Conservation (phyloP, 2,888 invertebrate genomes). For the Megamerina dolium region DNA sequence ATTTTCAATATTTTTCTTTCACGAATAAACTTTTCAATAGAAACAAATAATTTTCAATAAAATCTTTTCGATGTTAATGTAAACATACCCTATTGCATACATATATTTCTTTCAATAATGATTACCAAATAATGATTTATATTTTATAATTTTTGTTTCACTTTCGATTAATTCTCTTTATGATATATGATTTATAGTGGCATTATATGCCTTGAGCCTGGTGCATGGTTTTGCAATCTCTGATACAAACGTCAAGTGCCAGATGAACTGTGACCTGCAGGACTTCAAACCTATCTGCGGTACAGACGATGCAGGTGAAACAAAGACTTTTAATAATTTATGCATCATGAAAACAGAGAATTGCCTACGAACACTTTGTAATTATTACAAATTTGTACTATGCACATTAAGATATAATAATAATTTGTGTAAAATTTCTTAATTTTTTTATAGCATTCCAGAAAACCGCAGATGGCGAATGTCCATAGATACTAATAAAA, state of each 20-base stretch:
- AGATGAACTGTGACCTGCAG: slow-evolving; percentile 42
- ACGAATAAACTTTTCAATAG: too few species aligned
- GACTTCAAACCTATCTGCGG: slow-evolving; percentile 38
- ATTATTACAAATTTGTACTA: slow-evolving; percentile 14
- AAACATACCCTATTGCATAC: too few species aligned
- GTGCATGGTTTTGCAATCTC: slow-evolving; percentile 39
- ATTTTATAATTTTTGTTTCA: background rate
- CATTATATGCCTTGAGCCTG: slow-evolving; percentile 34
- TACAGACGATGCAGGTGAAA: slow-evolving; percentile 46
- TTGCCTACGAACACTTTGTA: slow-evolving; percentile 41
- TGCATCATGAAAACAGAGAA: slow-evolving; percentile 48
- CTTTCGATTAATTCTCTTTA: background rate
- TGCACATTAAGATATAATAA: background rate
- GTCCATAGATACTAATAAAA: slow-evolving; percentile 40
- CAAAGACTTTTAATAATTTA: slow-evolving; percentile 44
- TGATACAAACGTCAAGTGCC: slow-evolving; percentile 43
- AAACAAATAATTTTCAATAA: too few species aligned
- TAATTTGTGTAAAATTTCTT: background rate
- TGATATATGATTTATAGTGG: slow-evolving; percentile 25
- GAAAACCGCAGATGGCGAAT: slow-evolving; percentile 46
- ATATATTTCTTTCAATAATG: too few species aligned
- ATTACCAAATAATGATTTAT: background rate
- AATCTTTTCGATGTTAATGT: too few species aligned
- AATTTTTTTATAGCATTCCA: slow-evolving; percentile 37
- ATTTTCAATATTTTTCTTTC: too few species aligned